Conservation (phyloP, 2,113 vertebrate species). For the Amphilophus citrinellus region DNA sequence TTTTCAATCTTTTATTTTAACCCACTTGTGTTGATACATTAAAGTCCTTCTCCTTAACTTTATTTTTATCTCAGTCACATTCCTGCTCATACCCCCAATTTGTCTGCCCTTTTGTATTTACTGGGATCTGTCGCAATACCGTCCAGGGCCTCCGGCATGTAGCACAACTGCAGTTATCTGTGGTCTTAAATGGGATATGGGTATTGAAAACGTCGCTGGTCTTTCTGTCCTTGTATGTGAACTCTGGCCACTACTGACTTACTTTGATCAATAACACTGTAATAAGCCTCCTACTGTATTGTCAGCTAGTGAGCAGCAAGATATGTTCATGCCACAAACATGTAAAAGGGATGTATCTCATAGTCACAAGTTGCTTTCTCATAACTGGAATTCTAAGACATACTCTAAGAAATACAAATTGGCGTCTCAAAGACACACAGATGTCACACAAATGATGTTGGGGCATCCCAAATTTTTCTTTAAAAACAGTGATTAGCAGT, state of each 20-base stretch:
- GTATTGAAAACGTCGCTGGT: conserved; percentile 5
- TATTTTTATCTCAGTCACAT: conserved; percentile 5
- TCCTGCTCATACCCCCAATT: conserved; percentile 3
- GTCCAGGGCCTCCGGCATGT: conserved; percentile 19
- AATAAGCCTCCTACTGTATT: background rate
- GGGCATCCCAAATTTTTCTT: background rate
- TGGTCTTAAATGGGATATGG: conserved; percentile 41
- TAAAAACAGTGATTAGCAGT: conserved; percentile 32
- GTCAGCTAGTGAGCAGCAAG: background rate
- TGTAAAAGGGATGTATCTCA: background rate
- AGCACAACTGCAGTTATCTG: conserved; percentile 54
- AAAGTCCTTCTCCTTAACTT: background rate
- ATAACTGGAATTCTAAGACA: background rate
- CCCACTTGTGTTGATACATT: background rate
- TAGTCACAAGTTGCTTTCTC: background rate
- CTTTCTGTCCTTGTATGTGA: background rate
- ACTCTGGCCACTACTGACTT: conserved; percentile 6
- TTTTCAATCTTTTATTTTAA: background rate
- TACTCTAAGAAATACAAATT: background rate
- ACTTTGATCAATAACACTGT: background rate
- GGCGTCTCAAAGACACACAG: background rate
- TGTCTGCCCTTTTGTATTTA: background rate
- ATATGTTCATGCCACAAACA: background rate
- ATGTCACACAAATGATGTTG: background rate
- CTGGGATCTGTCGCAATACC: conserved; percentile 20